These are phyloP conservation scores for Trichomalopsis sarcophagae DNA, from an alignment of 1,140 invertebrate genomes.

Conservation along the genomic window DNA sequence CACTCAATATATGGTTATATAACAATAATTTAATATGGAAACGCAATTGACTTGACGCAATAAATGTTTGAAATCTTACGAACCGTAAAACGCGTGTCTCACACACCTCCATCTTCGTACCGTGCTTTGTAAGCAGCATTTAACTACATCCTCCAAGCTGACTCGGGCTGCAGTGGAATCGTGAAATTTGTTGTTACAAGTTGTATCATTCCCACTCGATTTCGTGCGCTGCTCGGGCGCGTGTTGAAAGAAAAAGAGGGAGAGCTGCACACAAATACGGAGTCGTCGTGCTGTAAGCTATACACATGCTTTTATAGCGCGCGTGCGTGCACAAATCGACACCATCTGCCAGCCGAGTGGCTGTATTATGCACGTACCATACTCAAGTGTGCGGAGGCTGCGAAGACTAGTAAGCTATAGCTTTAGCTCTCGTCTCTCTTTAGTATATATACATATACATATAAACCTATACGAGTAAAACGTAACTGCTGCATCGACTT, in stretches of 20 bases:
- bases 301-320: constrained; percentile 49
- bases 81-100: too few relatives aligned
- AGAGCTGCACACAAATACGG: not conserved
- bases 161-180: not conserved
- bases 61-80: too few relatives aligned
- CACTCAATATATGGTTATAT: too few relatives aligned
- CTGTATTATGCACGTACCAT: not conserved
- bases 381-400: not conserved
- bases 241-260: not conserved
- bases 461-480: not conserved
- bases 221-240: not conserved
- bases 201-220: not conserved
- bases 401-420: not conserved
- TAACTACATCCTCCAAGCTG: too few relatives aligned
- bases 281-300: not conserved
- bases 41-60: too few relatives aligned
- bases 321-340: constrained; percentile 35
- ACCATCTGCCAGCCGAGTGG: constrained; percentile 13
- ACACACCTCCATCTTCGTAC: too few relatives aligned
- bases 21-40: too few relatives aligned
- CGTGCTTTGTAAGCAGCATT: too few relatives aligned
- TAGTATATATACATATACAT: too few relatives aligned
- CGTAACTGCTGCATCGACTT: not conserved
- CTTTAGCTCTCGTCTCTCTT: not conserved
- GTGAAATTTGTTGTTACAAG: constrained; percentile 2